These are phyloP conservation scores for Kobus ellipsiprymnus DNA, from an alignment of 2,113 vertebrate genomes.

Conservation along the genomic window DNA sequence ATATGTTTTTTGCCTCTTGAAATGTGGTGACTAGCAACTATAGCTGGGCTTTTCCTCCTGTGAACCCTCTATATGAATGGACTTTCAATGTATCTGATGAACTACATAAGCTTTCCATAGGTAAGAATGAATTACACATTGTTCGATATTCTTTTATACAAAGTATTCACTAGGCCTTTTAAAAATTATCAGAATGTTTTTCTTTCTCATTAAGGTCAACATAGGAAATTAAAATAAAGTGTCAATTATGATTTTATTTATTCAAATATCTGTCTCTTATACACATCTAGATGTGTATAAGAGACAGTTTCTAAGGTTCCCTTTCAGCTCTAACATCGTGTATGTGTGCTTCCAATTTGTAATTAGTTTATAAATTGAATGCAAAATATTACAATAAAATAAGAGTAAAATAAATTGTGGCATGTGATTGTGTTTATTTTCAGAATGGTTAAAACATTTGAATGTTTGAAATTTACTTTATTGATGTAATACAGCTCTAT, in stretches of 20 bases:
- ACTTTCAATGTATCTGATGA: not conserved
- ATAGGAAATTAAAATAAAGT: not conserved
- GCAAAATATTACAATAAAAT: not conserved
- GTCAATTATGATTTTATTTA: not conserved
- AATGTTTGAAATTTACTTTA: conserved; percentile 28
- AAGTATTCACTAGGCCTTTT: not conserved
- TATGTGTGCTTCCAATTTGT: not conserved
- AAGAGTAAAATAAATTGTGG: not conserved
- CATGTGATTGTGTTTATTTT: not conserved
- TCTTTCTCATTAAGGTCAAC: not conserved
- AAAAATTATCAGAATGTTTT: not conserved
- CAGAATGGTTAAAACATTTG: not conserved
- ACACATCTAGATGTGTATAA: too few species aligned
- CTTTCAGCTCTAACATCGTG: not conserved
- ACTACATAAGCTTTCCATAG: not conserved
- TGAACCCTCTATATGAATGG: not conserved
- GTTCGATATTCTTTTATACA: not conserved
- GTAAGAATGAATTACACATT: not conserved
- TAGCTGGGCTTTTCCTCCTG: not conserved
- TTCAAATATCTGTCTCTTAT: too few species aligned
- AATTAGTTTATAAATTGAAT: conserved; percentile 6
- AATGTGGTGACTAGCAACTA: not conserved
- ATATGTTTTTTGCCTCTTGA: not conserved
- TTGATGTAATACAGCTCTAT: not conserved
- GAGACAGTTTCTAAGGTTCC: not conserved